Conservation (phyloP, 2,888 invertebrate genomes). For the Sisyra nigra region DNA sequence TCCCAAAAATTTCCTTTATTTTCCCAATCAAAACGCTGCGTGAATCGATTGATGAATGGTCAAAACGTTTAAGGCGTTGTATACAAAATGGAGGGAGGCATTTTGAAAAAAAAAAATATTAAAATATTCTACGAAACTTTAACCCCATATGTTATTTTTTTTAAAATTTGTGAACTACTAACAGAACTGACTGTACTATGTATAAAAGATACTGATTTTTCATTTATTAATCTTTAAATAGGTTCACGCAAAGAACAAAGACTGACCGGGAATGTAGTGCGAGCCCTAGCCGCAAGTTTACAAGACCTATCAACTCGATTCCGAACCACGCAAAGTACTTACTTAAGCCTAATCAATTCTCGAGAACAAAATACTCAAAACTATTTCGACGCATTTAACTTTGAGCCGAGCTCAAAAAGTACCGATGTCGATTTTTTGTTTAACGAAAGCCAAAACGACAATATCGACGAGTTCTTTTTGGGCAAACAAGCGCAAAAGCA, state of each 20-base stretch:
- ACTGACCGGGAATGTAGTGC: slow-evolving; percentile 68
- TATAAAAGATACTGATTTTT: too few relatives aligned
- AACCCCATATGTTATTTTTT: too few relatives aligned
- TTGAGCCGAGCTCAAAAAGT: slow-evolving; percentile 31
- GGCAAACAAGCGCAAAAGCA: slow-evolving; percentile 18
- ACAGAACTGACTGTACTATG: too few relatives aligned
- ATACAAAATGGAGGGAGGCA: too few relatives aligned
- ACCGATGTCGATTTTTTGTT: slow-evolving; percentile 26
- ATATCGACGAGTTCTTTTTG: slow-evolving; percentile 34
- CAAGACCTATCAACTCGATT: slow-evolving; percentile 79
- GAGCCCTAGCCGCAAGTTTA: slow-evolving; percentile 68
- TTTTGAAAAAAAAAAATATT: too few relatives aligned
- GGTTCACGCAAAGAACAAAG: slow-evolving; percentile 55
- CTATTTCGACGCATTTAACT: slow-evolving; percentile 60
- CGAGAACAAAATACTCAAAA: slow-evolving; percentile 74
- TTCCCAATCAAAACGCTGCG: too few relatives aligned
- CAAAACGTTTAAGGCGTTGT: too few relatives aligned
- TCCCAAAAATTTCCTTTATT: too few relatives aligned
- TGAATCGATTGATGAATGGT: too few relatives aligned
- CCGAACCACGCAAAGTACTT: slow-evolving; percentile 69
- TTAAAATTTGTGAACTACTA: too few relatives aligned
- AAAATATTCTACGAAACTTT: too few relatives aligned
- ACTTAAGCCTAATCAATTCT: slow-evolving; percentile 73
- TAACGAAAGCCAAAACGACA: slow-evolving; percentile 33
- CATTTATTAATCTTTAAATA: too few relatives aligned